Conservation (phyloP, 2,113 vertebrate species). For the Notechis scutatus region DNA sequence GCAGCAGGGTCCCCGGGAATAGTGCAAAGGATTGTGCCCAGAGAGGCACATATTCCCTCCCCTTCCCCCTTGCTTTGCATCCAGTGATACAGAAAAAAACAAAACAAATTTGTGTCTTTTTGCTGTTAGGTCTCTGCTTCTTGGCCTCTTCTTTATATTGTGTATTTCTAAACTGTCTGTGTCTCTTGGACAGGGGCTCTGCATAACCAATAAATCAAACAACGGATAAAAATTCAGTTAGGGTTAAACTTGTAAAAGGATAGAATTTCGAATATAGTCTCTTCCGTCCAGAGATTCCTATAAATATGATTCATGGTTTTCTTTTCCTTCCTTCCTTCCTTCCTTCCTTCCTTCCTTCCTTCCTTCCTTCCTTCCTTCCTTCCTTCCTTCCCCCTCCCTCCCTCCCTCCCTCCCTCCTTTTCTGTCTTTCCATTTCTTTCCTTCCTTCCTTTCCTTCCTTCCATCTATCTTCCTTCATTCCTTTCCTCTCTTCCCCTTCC, state of each 20-base stretch:
- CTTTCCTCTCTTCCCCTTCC: too few species aligned
- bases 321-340: too few species aligned
- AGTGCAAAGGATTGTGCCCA: not conserved
- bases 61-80: not conserved
- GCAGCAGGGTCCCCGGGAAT: not conserved
- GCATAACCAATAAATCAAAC: too few species aligned
- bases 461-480: too few species aligned
- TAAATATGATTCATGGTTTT: not conserved
- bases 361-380: fast-evolving
- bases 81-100: fast-evolving
- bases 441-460: fast-evolving
- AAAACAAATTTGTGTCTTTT: not conserved
- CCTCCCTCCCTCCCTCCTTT: too few species aligned
- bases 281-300: not conserved
- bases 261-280: not conserved
- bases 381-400: too few species aligned
- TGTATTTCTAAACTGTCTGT: not conserved
- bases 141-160: not conserved
- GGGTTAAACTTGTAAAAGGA: too few species aligned
- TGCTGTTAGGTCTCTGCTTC: too few species aligned
- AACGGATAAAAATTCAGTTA: not conserved
- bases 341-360: fast-evolving
- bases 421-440: too few species aligned
- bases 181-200: too few species aligned
- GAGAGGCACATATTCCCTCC: not conserved